Percentiles rank a stretch among this genome's conserved stretches.
Evolutionary conservation across 1,140 invertebrate species (phyloP).

Genomic region (Brachionus angularis): DNA sequence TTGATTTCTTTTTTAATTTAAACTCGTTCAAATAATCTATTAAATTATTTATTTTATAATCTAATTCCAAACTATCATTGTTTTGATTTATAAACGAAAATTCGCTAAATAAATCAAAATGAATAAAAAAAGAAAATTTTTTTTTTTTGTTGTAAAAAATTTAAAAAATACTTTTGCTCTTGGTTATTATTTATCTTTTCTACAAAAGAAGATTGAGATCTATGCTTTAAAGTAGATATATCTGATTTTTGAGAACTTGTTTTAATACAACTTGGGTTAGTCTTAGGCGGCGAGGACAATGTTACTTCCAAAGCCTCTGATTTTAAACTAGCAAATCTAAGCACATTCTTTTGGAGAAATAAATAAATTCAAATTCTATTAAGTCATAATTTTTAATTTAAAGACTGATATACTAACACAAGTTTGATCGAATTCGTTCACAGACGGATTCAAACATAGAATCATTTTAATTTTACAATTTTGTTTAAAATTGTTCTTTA

Average conservation of each 20-base stretch:
- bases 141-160: no score
- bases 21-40: background rate
- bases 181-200: no score
- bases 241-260: no score
- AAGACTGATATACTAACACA: conserved; percentile 34
- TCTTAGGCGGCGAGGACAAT: background rate
- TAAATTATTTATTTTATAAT: no score
- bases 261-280: background rate
- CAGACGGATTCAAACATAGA: conserved; percentile 87
- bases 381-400: background rate
- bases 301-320: background rate
- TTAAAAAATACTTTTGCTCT: no score
- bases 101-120: no score
- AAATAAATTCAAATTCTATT: background rate
- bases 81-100: no score
- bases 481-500: conserved; percentile 97
- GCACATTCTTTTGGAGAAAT: conserved; percentile 14
- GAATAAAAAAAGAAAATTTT: no score
- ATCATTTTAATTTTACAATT: conserved; percentile 92
- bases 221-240: no score
- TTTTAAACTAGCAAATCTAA: conserved; percentile 33
- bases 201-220: no score
- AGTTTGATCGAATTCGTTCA: conserved; percentile 51
- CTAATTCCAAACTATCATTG: no score
- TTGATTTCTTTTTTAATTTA: background rate